Conservation (phyloP, 1,140 invertebrate species). For the Pentalonia nigronervosa region DNA sequence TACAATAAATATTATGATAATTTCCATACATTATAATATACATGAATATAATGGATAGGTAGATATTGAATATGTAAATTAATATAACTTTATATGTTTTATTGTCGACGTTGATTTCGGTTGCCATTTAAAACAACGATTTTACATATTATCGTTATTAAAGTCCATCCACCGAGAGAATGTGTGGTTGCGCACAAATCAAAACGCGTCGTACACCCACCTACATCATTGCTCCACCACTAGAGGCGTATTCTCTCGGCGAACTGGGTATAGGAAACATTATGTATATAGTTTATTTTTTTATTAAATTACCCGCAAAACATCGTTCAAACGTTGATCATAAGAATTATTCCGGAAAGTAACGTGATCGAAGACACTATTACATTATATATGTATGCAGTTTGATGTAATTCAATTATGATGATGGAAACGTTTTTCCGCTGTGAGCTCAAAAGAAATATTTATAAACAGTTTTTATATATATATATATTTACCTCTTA, state of each 20-base stretch:
- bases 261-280: background rate
- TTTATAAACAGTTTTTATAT: background rate
- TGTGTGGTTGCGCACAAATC: too few species aligned
- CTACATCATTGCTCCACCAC: background rate
- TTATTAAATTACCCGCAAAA: background rate
- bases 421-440: background rate
- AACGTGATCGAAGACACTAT: background rate
- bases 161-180: background rate
- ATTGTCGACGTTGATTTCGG: background rate
- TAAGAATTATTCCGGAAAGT: background rate
- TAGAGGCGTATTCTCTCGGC: background rate
- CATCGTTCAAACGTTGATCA: background rate
- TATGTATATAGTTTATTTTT: background rate
- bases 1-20: too few species aligned
- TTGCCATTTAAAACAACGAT: background rate
- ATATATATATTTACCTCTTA: background rate
- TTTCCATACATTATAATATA: too few species aligned
- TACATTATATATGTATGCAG: background rate
- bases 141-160: background rate
- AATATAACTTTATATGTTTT: background rate
- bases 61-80: background rate
- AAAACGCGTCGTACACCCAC: background rate
- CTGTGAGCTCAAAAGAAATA: background rate
- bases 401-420: background rate
- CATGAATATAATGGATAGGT: background rate